Conservation (phyloP, 2,888 invertebrate species). For the Thereva unica region DNA sequence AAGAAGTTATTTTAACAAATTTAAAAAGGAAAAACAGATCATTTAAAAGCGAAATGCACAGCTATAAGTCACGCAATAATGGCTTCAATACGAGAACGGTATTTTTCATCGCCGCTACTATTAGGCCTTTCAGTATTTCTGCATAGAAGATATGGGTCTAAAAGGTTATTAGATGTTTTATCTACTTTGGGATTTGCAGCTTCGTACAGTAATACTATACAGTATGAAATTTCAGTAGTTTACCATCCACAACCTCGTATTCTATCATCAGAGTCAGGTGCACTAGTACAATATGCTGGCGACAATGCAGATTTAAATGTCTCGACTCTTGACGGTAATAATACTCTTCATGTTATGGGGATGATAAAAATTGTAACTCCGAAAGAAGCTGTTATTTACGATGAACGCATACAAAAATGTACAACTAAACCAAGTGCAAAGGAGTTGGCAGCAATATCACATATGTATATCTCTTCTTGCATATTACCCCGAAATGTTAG, state of each 20-base stretch:
- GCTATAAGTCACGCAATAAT: constrained; percentile 51
- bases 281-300: constrained; percentile 45
- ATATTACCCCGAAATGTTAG: no score
- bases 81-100: constrained; percentile 47
- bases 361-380: constrained; percentile 31
- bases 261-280: constrained; percentile 48
- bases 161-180: constrained; percentile 36
- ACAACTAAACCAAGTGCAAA: constrained; percentile 29
- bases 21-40: constrained; percentile 7
- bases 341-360: constrained; percentile 35
- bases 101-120: constrained; percentile 48
- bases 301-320: constrained; percentile 39
- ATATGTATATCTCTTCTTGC: constrained; percentile 19
- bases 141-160: constrained; percentile 35
- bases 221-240: constrained; percentile 50
- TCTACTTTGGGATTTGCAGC: constrained; percentile 42
- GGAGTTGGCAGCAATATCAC: constrained; percentile 22
- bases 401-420: constrained; percentile 32
- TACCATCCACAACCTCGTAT: constrained; percentile 50
- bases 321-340: constrained; percentile 35
- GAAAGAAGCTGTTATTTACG: constrained; percentile 28
- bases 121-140: constrained; percentile 43
- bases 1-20: constrained; percentile 46
- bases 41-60: constrained; percentile 46
- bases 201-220: constrained; percentile 48